phyloP scores from a whole-genome alignment of 2,113 vertebrate genomes.

The Pycnonotus jocosus region DNA sequence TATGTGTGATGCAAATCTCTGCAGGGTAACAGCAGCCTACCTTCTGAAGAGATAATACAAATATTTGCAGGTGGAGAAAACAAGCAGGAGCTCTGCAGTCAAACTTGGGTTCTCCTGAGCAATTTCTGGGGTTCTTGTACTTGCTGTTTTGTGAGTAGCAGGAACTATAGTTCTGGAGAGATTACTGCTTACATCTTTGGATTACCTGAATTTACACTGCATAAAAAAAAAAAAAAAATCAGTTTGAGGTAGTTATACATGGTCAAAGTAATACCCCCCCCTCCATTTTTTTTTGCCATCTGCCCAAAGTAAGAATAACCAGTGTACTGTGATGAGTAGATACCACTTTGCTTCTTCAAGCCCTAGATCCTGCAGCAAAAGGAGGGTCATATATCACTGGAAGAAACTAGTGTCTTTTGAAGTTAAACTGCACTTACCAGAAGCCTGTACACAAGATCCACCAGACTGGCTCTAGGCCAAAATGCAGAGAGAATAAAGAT shows the following conservation, averaged over 20 bases:
- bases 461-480: neutral
- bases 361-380: neutral
- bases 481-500: neutral
- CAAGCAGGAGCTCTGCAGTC: neutral
- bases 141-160: neutral
- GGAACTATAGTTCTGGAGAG: neutral
- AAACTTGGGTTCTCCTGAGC: neutral
- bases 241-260: neutral
- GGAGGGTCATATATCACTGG: neutral
- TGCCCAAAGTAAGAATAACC: neutral
- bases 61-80: neutral
- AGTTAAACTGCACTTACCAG: neutral
- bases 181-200: neutral
- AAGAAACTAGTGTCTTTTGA: neutral
- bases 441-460: neutral
- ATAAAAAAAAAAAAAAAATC: too few species aligned
- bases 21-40: neutral
- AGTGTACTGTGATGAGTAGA: neutral
- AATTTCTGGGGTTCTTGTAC: neutral
- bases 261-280: neutral
- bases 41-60: neutral
- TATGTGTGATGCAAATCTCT: neutral
- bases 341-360: neutral
- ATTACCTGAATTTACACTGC: neutral
- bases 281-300: neutral